A percentile compares a stretch with the other conserved stretches of the same genome.
These are phyloP conservation scores for Archilochus colubris DNA, from an alignment of 2,113 vertebrate genomes.

Conservation along the genomic window DNA sequence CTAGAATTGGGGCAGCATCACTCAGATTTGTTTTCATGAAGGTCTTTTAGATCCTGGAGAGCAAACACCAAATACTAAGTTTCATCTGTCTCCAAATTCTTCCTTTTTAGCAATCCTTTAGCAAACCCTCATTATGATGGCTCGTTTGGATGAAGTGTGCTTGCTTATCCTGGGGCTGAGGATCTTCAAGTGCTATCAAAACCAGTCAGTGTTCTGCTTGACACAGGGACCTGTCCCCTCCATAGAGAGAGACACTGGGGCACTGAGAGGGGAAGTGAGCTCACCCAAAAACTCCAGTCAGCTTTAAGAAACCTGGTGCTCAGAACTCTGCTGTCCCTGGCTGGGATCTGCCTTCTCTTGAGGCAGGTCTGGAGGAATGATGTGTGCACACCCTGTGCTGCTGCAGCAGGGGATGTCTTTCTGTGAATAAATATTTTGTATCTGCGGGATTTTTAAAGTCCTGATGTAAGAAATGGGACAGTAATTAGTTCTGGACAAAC, in stretches of 20 bases:
- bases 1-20: background rate
- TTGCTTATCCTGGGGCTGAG: too few species aligned
- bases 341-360: background rate
- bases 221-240: too few species aligned
- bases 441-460: background rate
- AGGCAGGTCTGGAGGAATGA: background rate
- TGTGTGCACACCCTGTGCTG: background rate
- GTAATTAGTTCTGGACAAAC: background rate
- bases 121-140: fast-evolving
- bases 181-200: too few species aligned
- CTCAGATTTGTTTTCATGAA: background rate
- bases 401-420: background rate
- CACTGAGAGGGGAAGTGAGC: background rate
- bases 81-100: background rate
- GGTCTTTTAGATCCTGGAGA: background rate
- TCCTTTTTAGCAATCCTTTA: background rate
- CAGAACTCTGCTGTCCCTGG: background rate
- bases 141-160: background rate
- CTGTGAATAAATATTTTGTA: background rate
- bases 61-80: background rate
- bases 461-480: background rate
- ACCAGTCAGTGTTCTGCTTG: too few species aligned
- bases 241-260: background rate
- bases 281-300: background rate
- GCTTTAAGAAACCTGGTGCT: background rate